These are phyloP conservation scores for Patiria pectinifera DNA, from an alignment of 53 echinoderm and acorn worm species.

Conservation along the genomic window DNA sequence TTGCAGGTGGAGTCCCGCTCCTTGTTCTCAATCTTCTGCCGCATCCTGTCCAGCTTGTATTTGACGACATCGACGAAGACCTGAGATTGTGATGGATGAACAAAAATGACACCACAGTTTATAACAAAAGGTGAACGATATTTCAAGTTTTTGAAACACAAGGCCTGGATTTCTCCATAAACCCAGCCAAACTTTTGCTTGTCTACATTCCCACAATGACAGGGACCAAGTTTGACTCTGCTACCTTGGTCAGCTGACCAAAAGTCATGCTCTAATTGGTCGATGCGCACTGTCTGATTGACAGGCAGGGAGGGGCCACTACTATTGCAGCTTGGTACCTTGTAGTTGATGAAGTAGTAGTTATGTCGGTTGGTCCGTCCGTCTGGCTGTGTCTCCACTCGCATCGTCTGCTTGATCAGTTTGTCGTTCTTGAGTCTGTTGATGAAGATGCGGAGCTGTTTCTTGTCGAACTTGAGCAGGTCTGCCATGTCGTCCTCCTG, in stretches of 20 bases:
- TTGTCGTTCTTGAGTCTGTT: conserved; percentile 95
- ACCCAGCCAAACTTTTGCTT: no score
- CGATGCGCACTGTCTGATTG: no score
- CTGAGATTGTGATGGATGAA: neutral
- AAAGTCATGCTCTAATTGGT: no score
- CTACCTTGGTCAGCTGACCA: no score
- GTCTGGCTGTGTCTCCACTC: conserved; percentile 96
- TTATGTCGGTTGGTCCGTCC: conserved; percentile 91
- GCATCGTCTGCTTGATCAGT: conserved; percentile 88
- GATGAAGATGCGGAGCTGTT: conserved; percentile 84
- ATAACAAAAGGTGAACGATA: neutral
- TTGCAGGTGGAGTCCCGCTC: conserved; percentile 98
- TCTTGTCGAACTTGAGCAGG: conserved; percentile 96
- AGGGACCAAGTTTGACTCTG: no score
- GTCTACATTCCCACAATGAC: no score
- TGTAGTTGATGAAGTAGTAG: conserved; percentile 99
- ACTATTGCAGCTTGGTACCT: conserved; percentile 15
- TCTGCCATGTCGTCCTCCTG: conserved; percentile 89
- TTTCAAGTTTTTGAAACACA: neutral
- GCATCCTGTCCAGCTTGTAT: conserved; percentile 95
- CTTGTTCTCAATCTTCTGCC: conserved; percentile 88
- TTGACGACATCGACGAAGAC: conserved; percentile 96
- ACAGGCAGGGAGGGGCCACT: no score
- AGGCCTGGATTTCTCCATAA: neutral
- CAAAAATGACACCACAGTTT: neutral